These are phyloP conservation scores for Progne subis DNA, from an alignment of 2,113 vertebrate genomes.

Conservation along the genomic window DNA sequence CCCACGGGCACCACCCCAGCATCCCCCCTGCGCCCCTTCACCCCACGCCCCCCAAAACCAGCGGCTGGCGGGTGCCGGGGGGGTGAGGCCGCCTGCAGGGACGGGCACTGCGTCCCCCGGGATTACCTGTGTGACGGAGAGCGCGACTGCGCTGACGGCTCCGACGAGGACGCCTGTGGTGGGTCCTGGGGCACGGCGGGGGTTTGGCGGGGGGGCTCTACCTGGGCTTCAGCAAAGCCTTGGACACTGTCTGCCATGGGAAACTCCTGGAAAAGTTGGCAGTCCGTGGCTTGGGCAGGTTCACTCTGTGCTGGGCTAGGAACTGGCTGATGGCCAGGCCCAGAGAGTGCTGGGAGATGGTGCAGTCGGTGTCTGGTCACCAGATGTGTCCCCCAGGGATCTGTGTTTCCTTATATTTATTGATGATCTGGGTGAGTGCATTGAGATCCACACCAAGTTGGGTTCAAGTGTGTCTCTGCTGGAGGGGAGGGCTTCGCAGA, in stretches of 20 bases:
- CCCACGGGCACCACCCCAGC: neutral
- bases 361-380: neutral
- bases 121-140: neutral
- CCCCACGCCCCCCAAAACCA: neutral
- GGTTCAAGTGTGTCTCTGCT: neutral
- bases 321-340: neutral
- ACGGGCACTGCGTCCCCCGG: neutral
- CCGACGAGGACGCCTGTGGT: neutral
- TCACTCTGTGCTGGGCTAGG: neutral
- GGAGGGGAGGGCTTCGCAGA: neutral
- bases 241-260: accelerated
- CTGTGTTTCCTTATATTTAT: no score
- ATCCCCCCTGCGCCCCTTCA: neutral
- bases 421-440: neutral
- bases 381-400: neutral
- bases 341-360: neutral
- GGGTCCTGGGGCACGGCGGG: neutral
- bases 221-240: neutral
- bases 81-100: neutral
- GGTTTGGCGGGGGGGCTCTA: neutral
- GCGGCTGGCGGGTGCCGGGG: accelerated
- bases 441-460: neutral
- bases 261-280: neutral
- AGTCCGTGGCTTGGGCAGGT: neutral
- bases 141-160: neutral